phyloP scores from a whole-genome alignment of 2,888 invertebrate species.

The Salticus scenicus region DNA sequence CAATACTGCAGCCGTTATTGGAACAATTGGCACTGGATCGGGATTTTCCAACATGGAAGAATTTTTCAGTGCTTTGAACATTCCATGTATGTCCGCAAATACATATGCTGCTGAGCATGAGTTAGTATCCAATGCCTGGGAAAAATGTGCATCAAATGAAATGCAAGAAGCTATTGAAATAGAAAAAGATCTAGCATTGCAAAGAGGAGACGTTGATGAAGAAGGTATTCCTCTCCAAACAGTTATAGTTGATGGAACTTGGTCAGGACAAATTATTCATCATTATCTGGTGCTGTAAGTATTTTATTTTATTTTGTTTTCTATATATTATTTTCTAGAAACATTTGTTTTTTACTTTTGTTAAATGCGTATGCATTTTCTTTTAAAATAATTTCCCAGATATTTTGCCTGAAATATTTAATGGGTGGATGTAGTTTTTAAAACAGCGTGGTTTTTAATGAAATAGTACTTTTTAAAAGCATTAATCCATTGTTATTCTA shows the following conservation, averaged over 20 bases:
- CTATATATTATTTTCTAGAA: not conserved
- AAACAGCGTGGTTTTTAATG: no score
- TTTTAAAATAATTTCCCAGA: no score
- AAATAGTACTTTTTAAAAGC: no score
- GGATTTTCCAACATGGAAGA: conserved; percentile 30
- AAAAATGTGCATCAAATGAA: not conserved
- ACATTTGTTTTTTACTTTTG: no score
- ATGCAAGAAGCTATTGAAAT: conserved; percentile 1
- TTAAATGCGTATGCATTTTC: no score
- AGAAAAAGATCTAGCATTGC: conserved; percentile 18
- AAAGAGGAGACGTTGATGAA: not conserved
- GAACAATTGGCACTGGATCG: conserved; percentile 1
- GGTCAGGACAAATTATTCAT: conserved; percentile 12
- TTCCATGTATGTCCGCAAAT: not conserved
- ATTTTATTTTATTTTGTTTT: not conserved
- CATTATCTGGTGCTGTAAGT: conserved; percentile 8
- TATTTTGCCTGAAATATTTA: no score
- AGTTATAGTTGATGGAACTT: conserved; percentile 23
- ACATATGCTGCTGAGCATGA: conserved; percentile 5
- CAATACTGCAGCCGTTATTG: not conserved
- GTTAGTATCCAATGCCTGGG: not conserved
- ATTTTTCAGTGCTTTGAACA: not conserved
- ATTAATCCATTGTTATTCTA: no score
- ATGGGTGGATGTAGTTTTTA: no score
- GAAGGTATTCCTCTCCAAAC: conserved; percentile 22